Evolutionary conservation across 1,140 invertebrate species (phyloP), one percentile per base, ranked within the genome.

Genomic region (Dryas iulia): DNA sequence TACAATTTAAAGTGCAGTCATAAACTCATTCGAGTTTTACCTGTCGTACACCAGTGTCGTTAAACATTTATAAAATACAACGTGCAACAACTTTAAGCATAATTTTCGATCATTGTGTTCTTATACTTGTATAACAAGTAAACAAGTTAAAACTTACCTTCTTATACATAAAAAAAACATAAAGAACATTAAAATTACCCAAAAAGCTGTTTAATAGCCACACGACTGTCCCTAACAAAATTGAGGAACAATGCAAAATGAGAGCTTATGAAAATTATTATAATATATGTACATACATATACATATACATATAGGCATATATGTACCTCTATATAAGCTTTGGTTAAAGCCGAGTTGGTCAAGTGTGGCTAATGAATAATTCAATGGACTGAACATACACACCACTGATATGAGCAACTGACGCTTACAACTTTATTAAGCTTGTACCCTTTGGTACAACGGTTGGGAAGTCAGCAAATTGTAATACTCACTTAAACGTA

Each of bases 361-460:
- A 52, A 61, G 59, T 47, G 59, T 47, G 21, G 2, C 8, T 31
- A 25, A 47, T 61, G 59, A 61, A 61, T 61, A 24, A 61, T 61
- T 39, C 59, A 61, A 31, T 47, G 39, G 35, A 61, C 33, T 39
- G 23, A 39, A 47, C 35, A 26, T 23, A n/a, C 59, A 59, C 59
- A 61, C 33, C 59, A 25, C 59, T 47, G 59, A 61, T 61, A 61
- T 61, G 59, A 61, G 23, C 33, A 62, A 21, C 30, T 28, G 39
- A 7, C 59, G 25, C 31, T 62, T 11, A 26, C 39, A 52, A 62
- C 39, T 21, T 47, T 47, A 47, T 47, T 47, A 3, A 47, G 14
- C 35, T 39, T 14, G 14, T 14, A 39, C n/a, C 33, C 14, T 35
- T 35, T 14, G 33, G 33, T 35, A 35, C 33, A 14, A 12, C 11